Base-by-base conservation (phyloP, 2,888 invertebrate genomes). In the Fabriciana adippe region DNA sequence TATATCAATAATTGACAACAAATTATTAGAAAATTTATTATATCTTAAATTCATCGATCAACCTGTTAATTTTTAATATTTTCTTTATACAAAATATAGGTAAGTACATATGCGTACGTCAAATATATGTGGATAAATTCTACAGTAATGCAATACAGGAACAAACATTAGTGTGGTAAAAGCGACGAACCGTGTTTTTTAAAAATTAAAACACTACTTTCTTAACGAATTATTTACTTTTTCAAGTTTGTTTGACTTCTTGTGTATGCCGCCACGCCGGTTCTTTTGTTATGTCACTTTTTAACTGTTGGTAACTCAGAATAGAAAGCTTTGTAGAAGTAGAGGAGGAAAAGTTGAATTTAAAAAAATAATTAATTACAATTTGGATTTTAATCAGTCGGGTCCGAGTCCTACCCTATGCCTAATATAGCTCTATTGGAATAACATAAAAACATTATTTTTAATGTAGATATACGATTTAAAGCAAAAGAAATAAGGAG, bases 161-260 rank as follows among this genome's bases (percentile, higher is more conserved):
- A 78, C 74, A 76, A 78, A 78, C 75, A 78, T 69, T 55, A 65
- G 55, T 63, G 72, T 65, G 73, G 69, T 65, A 72, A 71, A 74
- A 78, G 73, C 73, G 75, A 76, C 77, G 77, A 78, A 77, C 74
- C 73, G 73, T 77, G 80, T 80, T 76, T 76, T 77, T 74, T 74
- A 75, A 72, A 81, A 85, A 83, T 84, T 84, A 84, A 85, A 78
- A 81, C 79, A 78, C 79, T 78, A 79, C 77, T 80, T 79, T 78
- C 78, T 79, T 76, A 74, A 78, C 77, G 80, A 80, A 78, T 79
- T 80, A 80, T 83, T 84, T 81, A 73, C 75, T 79, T 77, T 83
- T 73, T 80, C 83, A 76, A 84, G 80, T 84, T 83, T 78, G 66
- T 75, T 73, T 75, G 66, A 68, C 63, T 60, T 64, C 63, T 60